Evolutionary conservation across 2,797 vertebrate species (phyloP).

Genomic region (Eleutherodactylus coqui): DNA sequence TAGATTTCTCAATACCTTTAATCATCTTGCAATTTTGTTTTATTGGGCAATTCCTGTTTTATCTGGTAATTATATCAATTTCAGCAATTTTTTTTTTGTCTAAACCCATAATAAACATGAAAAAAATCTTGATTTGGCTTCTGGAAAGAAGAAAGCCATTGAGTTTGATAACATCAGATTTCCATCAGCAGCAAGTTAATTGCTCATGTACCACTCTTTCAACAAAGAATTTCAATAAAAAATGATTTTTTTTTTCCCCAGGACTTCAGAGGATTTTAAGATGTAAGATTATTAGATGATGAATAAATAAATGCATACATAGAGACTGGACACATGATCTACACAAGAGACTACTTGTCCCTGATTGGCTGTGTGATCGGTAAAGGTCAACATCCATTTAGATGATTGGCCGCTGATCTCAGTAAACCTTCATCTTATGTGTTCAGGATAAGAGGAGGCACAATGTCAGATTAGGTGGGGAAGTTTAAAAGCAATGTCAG

Average conservation of each 20-base stretch:
- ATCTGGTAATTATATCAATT: not conserved
- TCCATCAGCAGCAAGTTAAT: constrained; percentile 13
- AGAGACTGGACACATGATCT: no score
- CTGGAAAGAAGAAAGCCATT: not conserved
- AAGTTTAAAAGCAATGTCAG: no score
- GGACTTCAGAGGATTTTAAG: not conserved
- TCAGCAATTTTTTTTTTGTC: not conserved
- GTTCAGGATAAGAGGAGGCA: no score
- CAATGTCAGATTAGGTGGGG: no score
- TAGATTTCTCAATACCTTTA: not conserved
- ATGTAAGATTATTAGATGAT: constrained; percentile 4
- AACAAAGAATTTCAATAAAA: constrained; percentile 5
- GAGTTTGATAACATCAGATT: not conserved
- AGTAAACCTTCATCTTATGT: no score
- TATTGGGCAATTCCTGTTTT: not conserved
- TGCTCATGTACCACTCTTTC: not conserved
- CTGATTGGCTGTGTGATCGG: no score
- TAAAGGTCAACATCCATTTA: no score
- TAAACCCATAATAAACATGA: not conserved
- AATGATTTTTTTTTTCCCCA: not conserved
- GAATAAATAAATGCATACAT: no score
- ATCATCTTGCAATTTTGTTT: not conserved
- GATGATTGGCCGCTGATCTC: no score
- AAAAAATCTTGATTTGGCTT: not conserved
- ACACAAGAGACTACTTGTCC: not conserved